Conservation (phyloP, 2,888 invertebrate species). For the Limnephilus lunatus region DNA sequence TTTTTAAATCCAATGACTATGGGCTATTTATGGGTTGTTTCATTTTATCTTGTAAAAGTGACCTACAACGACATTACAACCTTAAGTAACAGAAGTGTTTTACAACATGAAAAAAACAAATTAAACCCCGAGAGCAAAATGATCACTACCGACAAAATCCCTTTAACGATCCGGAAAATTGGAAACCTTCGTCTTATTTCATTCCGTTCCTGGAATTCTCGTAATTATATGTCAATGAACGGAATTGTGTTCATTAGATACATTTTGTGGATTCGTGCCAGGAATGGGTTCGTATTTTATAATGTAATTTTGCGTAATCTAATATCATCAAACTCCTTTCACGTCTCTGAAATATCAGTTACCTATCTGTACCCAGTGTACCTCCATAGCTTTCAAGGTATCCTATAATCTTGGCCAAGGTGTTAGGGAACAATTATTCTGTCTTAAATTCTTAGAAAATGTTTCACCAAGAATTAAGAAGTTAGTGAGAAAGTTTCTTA, state of each 20-base stretch:
- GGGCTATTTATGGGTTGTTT: neutral
- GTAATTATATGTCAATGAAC: slow-evolving; percentile 37
- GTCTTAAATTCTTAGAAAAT: neutral
- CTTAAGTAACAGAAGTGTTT: neutral
- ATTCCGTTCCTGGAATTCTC: neutral
- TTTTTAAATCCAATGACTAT: no score
- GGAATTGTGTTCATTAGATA: slow-evolving; percentile 45
- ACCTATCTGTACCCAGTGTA: neutral
- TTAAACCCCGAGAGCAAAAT: neutral
- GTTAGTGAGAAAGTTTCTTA: neutral
- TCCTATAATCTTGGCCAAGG: neutral
- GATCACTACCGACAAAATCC: slow-evolving; percentile 18
- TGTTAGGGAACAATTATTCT: neutral
- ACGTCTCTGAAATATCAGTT: slow-evolving; percentile 8
- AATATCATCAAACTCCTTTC: slow-evolving; percentile 16
- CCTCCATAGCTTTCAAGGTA: neutral
- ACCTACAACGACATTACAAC: neutral
- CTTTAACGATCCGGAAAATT: slow-evolving; percentile 19
- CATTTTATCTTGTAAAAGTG: neutral
- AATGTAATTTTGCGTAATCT: slow-evolving; percentile 38
- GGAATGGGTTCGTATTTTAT: slow-evolving; percentile 38
- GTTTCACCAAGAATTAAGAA: neutral
- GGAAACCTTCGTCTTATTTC: slow-evolving; percentile 34
- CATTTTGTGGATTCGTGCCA: slow-evolving; percentile 33
- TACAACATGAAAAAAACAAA: neutral